Conservation (phyloP, 2,888 invertebrate species). For the Hirtodrosophila trivittata region DNA sequence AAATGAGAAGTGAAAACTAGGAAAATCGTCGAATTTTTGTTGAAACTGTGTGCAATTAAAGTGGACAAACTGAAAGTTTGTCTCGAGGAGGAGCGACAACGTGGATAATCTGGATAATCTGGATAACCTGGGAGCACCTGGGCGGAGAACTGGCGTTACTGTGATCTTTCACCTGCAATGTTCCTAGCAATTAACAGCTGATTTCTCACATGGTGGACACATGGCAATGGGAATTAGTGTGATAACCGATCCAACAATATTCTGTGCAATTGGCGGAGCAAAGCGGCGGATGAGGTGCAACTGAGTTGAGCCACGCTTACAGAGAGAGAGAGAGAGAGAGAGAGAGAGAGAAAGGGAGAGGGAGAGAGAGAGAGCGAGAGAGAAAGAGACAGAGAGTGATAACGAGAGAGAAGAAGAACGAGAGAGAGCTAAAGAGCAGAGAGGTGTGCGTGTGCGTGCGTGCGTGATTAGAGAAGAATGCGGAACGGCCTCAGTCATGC, state of each 20-base stretch:
- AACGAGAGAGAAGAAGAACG: neutral
- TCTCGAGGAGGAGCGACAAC: too few species aligned
- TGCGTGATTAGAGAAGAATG: constrained; percentile 41
- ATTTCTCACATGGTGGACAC: constrained; percentile 35
- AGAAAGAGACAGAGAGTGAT: neutral
- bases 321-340: constrained; percentile 1
- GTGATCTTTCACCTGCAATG: constrained; percentile 38
- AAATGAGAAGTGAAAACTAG: too few species aligned
- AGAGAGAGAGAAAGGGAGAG: neutral
- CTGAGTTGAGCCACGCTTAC: constrained; percentile 16
- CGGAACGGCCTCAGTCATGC: constrained; percentile 51
- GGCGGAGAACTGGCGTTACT: too few species aligned
- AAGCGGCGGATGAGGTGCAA: constrained; percentile 29
- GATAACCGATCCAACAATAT: constrained; percentile 40
- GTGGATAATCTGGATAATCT: too few species aligned
- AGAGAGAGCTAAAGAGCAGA: neutral
- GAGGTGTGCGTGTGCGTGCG: neutral
- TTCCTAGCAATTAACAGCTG: constrained; percentile 34
- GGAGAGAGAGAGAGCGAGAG: neutral
- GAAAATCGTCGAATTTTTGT: too few species aligned
- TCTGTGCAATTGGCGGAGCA: constrained; percentile 49
- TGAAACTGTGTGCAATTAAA: too few species aligned
- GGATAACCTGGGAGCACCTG: too few species aligned
- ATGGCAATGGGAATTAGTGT: constrained; percentile 67
- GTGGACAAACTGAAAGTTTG: too few species aligned